A percentile compares a stretch with the other conserved stretches of the same genome.
Conservation (phyloP, 2,113 vertebrate species). For the Vicugna pacos region DNA sequence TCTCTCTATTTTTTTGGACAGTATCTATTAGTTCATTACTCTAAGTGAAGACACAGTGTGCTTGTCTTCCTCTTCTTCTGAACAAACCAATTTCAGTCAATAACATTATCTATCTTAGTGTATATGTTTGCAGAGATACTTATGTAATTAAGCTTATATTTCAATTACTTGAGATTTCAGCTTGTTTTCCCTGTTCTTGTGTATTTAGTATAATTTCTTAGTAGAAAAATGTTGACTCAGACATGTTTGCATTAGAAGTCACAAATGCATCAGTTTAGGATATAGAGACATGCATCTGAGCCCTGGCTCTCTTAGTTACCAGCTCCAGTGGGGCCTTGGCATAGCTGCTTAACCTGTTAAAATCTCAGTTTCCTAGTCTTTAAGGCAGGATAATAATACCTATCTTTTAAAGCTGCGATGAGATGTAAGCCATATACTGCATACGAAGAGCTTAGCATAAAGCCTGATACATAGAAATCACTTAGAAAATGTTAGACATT, state of each 20-base stretch:
- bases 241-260: background rate
- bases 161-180: background rate
- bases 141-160: background rate
- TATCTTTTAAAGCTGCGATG: background rate
- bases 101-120: background rate
- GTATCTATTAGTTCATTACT: background rate
- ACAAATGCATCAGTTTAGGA: background rate
- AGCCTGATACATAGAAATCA: background rate
- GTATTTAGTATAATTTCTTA: background rate
- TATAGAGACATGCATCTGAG: background rate
- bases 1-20: background rate
- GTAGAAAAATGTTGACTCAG: background rate
- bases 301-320: background rate
- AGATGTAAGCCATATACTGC: background rate
- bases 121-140: background rate
- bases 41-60: background rate
- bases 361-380: background rate
- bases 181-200: background rate
- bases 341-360: background rate
- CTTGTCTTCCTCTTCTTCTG: constrained; percentile 17
- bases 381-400: background rate
- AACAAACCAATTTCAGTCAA: constrained; percentile 4
- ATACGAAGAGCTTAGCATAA: background rate
- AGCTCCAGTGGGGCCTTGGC: background rate
- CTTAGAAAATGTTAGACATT: background rate